Evolutionary conservation across 2,113 vertebrate species (phyloP), one percentile per base, ranked within the genome.

Genomic region (Siniperca knerii): DNA sequence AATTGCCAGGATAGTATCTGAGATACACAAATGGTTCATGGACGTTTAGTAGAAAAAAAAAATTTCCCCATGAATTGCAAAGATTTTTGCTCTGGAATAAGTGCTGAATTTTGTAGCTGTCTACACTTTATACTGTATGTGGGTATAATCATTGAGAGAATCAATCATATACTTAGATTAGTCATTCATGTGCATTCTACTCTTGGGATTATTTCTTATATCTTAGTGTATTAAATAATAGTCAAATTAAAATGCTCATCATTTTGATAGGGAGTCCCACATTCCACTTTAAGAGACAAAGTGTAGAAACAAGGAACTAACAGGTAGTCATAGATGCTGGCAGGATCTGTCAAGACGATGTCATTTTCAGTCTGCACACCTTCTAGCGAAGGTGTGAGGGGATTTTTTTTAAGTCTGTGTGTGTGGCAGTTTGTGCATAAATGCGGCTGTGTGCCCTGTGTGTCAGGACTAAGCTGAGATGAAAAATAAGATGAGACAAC

Each of bases 401-500:
- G 16, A 4, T 29, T 2, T 33, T 75, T 42, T 57, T 48, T 37
- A 58, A 37, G n/a, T 54, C 40, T 29, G 5, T 61, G 18, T 62
- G 66, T 81, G 23, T 48, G 54, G 29, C 13, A 48, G 44, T 42
- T 40, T 70, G 37, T 48, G 73, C 21, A 52, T 54, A 46, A 50
- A 61, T 40, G 68, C 15, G 37, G 52, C 29, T 54, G 48, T 81
- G 60, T 75, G 62, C 29, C 13, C 42, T 75, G 44, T 33, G 48
- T 89, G 87, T 90, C 85, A 82, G 78, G 77, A 67, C 50, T 81
- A 90, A 92, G 48, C 50, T 57, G 60, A 82, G 70, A 87, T 89
- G 85, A 91, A 89, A 93, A 92, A 88, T 87, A 90, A 90, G 76
- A 16, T 46, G 37, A 90, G 89, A 91, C 84, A 90, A 83, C 74